Evolutionary conservation across 2,888 invertebrate species (phyloP), one percentile per base, ranked within the genome.

Genomic region (Diadromus collaris): DNA sequence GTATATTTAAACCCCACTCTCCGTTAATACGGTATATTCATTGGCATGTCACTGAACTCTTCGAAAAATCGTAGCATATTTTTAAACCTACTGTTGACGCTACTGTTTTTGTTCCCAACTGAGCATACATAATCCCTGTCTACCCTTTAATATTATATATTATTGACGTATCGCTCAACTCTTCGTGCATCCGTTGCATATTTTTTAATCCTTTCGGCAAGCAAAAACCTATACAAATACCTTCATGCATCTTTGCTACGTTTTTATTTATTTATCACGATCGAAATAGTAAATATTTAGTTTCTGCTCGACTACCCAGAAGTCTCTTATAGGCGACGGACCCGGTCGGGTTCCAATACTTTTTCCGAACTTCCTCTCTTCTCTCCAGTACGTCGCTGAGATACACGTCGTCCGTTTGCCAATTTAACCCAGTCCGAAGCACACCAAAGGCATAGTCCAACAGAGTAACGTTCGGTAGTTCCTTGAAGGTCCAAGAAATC

Each of bases 401-500:
- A n/a, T 32, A 51, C 34, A 63, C 46, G 41, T 32, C 32, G n/a
- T 19, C n/a, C 19, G 21, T n/a, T 32, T 38, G n/a, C 13, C 44
- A n/a, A 70, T 41, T 32, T 34, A 34, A 54, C 48, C n/a, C 13
- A 41, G 32, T 65, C 41, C 41, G 64, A 6, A n/a, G 58, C 13
- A 7, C 41, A 51, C 48, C 51, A 58, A 65, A 58, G 58, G 27
- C 60, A 60, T 34, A 60, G 34, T 32, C n/a, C 48, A 64, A 44
- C 51, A 32, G 51, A 51, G 61, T 29, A 51, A 51, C 19, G 41
- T 60, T 48, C 32, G 44, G 19, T 10, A 54, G 51, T 65, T 74
- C 70, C 60, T 60, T 41, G 76, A 46, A 68, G 58, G 41, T 60
- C 27, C 38, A 38, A 46, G 56, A 38, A 48, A 76, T 70, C 48